Evolutionary conservation across 2,797 vertebrate species (phyloP), one percentile per base, ranked within the genome.

Genomic region (Xenopus petersii): DNA sequence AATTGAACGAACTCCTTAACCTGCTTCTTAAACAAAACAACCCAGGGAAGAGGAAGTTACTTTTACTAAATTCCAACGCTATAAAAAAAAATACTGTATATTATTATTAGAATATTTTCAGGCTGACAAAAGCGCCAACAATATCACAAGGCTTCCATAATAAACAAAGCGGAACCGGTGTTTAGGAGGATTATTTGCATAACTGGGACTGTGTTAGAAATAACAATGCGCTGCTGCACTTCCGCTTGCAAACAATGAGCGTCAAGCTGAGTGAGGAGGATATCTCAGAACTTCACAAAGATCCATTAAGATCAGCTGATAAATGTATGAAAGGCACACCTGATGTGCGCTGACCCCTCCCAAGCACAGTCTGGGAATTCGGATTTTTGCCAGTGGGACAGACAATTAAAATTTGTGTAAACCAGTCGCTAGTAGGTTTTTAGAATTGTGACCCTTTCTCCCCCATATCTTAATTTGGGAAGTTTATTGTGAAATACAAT

Each of bases 41-140:
- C n/a, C 16, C 65, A 78, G 70, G 75, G 73, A 78, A 13, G 49
- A 62, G 64, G 75, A 77, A 72, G 49, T 15, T 17, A 51, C 51
- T 16, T 21, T 8, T 49, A 67, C 17, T 46, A 62, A 60, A 71
- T 77, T 54, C 54, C 6, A 36, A 16, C 54, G 58, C 11, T 67
- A 64, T 12, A 64, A 76, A 47, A 21, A 30, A 30, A 30, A 30
- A 42, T 5, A 54, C 21, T 72, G 64, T 67, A 71, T 72, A 77
- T 72, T 73, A 77, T 68, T 51, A 51, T 51, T 15, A 15, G 49
- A 51, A 51, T 15, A 51, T 51, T 51, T 51, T 15, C 49, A 51
- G 15, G 15, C 49, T 51, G 49, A 12, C 49, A 51, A 51, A 51
- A 51, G 49, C 49, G 3, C 49, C 49, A 15, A 51, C 49, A 51